Conservation (phyloP, 2,797 vertebrate genomes). For the Ciconia nigra region DNA sequence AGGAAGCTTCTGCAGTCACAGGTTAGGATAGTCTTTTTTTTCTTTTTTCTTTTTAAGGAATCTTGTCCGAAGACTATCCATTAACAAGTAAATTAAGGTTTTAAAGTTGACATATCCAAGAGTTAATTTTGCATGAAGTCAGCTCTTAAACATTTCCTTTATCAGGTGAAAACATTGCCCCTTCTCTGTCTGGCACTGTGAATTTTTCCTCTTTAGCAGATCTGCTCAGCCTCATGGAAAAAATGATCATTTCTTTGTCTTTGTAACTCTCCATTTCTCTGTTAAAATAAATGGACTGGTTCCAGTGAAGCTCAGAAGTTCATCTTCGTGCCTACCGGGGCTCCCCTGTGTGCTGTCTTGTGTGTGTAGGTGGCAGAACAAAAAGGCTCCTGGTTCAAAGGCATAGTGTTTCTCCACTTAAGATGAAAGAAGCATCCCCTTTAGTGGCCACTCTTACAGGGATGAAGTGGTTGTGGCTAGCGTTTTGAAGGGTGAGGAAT, state of each 20-base stretch:
- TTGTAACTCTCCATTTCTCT: conserved; percentile 4
- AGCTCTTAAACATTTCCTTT: conserved; percentile 66
- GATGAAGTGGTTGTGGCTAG: neutral
- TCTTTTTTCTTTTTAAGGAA: neutral
- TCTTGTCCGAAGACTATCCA: neutral
- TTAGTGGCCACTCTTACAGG: neutral
- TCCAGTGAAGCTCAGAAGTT: neutral
- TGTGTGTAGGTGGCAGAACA: neutral
- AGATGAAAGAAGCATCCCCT: neutral
- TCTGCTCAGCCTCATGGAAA: conserved; percentile 29
- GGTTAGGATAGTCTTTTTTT: neutral
- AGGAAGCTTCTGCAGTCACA: conserved; percentile 32
- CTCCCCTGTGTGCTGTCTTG: neutral
- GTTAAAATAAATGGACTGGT: conserved; percentile 2
- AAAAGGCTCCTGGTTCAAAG: neutral
- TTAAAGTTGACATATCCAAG: conserved; percentile 36
- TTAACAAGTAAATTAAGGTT: conserved; percentile 54
- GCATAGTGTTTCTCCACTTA: neutral
- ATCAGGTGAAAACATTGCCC: conserved; percentile 56
- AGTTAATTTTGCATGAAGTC: conserved; percentile 68
- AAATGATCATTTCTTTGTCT: conserved; percentile 22
- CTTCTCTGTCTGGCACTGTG: conserved; percentile 49
- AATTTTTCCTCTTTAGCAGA: conserved; percentile 29
- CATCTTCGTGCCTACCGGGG: neutral
- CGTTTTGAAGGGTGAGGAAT: neutral